Base-by-base conservation (phyloP, 2,797 vertebrate genomes). In the Cossypha polioptera region DNA sequence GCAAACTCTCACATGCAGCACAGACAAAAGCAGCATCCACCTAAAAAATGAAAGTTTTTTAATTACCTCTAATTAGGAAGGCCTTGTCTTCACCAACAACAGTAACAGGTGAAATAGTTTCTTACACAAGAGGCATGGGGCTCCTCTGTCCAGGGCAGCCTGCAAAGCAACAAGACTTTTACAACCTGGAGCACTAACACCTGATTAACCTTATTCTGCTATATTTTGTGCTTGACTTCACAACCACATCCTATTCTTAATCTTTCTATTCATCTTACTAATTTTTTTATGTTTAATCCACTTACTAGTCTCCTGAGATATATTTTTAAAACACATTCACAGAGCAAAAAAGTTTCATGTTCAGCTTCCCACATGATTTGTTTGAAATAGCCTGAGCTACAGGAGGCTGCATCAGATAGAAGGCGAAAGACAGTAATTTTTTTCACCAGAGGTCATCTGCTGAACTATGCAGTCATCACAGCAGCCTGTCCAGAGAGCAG, bases 381-480 rank as follows among this genome's bases (percentile, higher is more conserved):
- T 24, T 33, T 53, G 16, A 48, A 73, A 26, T 22, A 26, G 42
- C 21, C 40, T 13, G 47, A 62, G 3, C 16, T 48, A 33, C 25
- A 73, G 11, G 12, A 78, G 90, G 91, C 98, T 98, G 98, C 98
- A 96, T 99, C 99, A 99, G 99, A 92, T 96, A 99, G 98, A 98
- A 98, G 98, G 98, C 98, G 96, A 99, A 99, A 99, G 98, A 98
- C 94, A 53, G 35, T n/a, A 26, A 22, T 25, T 17, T 3, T 86
- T 87, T 59, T 98, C 98, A 96, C 97, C 98, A 99, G 1, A 1
- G 66, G n/a, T 33, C 13, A 95, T 99, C 98, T 94, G 99, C 92
- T 99, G 98, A 99, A 99, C 99, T 99, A 99, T 98, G 98, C 93
- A 5, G 9, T 98, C 98, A 99, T 99, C 99, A 99, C 4, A 54